These are phyloP conservation scores for Cyclina sinensis DNA, from an alignment of 1,140 invertebrate genomes.

Conservation along the genomic window DNA sequence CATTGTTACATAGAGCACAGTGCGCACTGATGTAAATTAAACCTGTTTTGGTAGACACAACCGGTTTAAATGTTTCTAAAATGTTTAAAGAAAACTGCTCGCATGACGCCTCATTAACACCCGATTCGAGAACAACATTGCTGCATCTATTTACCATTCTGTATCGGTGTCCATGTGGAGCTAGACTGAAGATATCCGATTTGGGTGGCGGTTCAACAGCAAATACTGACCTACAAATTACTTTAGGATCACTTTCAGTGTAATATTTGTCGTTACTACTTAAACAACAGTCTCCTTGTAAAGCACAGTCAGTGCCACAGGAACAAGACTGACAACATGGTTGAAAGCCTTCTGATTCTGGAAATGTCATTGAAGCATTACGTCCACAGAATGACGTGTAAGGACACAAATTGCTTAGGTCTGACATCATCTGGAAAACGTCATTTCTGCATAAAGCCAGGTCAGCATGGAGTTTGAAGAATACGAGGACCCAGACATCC, in stretches of 20 bases:
- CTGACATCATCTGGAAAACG: too few relatives aligned
- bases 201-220: neutral
- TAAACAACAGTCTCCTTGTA: slow-evolving; percentile 7
- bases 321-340: slow-evolving; percentile 8
- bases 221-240: slow-evolving; percentile 8
- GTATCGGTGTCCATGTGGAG: neutral
- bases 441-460: too few relatives aligned
- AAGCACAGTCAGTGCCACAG: slow-evolving; percentile 12
- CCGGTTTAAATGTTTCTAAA: neutral
- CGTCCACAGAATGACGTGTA: slow-evolving; percentile 2
- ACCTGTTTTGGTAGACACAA: neutral
- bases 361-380: slow-evolving; percentile 6
- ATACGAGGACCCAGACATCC: too few relatives aligned
- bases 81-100: too few relatives aligned
- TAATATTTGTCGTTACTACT: neutral
- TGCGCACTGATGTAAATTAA: neutral
- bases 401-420: slow-evolving; percentile 7
- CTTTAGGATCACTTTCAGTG: neutral
- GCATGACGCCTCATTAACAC: too few relatives aligned
- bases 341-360: neutral
- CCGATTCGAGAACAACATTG: neutral
- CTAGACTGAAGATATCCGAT: neutral
- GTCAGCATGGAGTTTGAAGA: too few relatives aligned
- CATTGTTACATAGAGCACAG: neutral
- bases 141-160: neutral